A percentile compares a stretch with the other conserved stretches of the same genome.
Conservation (phyloP, 2,113 vertebrate genomes). For the Patagioenas fasciata region DNA sequence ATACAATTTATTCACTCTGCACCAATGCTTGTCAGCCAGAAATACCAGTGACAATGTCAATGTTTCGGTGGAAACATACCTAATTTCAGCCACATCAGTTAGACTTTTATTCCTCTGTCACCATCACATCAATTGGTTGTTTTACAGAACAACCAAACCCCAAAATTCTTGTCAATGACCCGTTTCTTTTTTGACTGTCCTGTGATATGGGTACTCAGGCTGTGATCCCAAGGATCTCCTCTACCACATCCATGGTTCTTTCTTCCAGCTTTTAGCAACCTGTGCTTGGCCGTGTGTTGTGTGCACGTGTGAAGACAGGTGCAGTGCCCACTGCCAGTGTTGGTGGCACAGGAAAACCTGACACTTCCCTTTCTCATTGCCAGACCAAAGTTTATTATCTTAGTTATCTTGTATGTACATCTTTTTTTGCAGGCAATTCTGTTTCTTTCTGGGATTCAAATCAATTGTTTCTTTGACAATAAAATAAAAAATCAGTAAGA, state of each 20-base stretch:
- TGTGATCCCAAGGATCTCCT: background rate
- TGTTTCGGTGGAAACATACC: background rate
- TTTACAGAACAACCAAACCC: background rate
- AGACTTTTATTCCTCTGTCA: background rate
- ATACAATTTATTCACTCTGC: background rate
- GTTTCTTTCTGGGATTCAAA: background rate
- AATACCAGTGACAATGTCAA: background rate
- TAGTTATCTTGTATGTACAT: background rate
- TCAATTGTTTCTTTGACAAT: background rate
- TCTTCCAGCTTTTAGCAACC: background rate
- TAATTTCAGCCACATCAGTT: background rate
- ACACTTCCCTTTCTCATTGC: background rate
- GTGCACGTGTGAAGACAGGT: rapidly evolving
- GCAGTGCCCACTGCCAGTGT: background rate
- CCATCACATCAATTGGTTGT: background rate
- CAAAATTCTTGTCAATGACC: background rate
- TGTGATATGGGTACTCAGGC: background rate
- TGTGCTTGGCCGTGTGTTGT: background rate
- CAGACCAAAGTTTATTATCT: background rate
- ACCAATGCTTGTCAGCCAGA: background rate
- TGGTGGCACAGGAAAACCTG: background rate
- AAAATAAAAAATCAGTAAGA: background rate
- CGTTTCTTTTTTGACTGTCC: background rate
- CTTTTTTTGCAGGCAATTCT: background rate
- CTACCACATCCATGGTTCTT: background rate